These are phyloP conservation scores for Nettapus auritus DNA, from an alignment of 2,113 vertebrate genomes.

Conservation along the genomic window DNA sequence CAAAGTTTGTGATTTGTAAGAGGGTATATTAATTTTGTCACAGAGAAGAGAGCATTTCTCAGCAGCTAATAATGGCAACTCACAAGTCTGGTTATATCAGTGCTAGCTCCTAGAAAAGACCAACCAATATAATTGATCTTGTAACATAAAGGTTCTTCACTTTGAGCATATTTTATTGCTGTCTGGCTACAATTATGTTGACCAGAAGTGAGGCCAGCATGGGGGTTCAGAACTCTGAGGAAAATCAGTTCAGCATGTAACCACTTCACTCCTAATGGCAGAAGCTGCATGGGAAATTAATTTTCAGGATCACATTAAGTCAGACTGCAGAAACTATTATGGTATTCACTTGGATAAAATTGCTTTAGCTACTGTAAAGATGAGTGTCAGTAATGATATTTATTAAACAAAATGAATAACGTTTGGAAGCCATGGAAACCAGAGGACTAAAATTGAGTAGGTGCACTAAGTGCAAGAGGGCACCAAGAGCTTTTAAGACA, in stretches of 20 bases:
- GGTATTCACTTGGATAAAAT: conserved; percentile 72
- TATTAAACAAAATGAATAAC: conserved; percentile 79
- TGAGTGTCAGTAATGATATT: conserved; percentile 76
- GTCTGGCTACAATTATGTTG: conserved; percentile 55
- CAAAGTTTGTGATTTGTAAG: background rate
- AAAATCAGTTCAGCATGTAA: conserved; percentile 72
- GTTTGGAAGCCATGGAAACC: conserved; percentile 71
- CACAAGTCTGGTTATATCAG: conserved; percentile 42
- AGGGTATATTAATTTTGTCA: background rate
- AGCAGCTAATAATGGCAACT: conserved; percentile 7
- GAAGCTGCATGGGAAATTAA: conserved; percentile 78
- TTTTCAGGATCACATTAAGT: conserved; percentile 78
- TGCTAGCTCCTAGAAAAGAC: conserved; percentile 61
- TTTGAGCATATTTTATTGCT: conserved; percentile 33
- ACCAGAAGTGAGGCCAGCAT: conserved; percentile 33
- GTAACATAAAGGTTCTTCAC: conserved; percentile 48
- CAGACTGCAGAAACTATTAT: conserved; percentile 70
- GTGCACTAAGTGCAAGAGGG: conserved; percentile 47
- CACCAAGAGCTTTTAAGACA: conserved; percentile 69
- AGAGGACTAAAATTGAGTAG: conserved; percentile 13
- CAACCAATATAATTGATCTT: conserved; percentile 58
- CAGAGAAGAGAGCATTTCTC: conserved; percentile 5
- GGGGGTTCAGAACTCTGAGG: conserved; percentile 54
- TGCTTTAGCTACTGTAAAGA: conserved; percentile 68
- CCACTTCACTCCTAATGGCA: conserved; percentile 68